Evolutionary conservation across 2,888 invertebrate species (phyloP).

Genomic region (Orchesella flavescens): DNA sequence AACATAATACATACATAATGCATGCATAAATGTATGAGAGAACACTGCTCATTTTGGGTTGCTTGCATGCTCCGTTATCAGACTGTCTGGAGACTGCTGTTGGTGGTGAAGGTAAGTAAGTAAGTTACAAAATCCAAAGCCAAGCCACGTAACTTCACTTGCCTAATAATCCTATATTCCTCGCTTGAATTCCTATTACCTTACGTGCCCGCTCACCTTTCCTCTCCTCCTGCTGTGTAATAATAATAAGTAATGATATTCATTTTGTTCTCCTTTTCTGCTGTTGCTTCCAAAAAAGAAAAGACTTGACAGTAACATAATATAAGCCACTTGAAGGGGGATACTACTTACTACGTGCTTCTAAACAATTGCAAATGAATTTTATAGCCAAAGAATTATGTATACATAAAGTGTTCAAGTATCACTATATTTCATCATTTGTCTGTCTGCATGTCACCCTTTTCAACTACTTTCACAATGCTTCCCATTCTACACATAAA

Average conservation of each 20-base stretch:
- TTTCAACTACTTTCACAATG: no score
- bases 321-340: slow-evolving; percentile 14
- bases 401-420: neutral
- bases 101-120: neutral
- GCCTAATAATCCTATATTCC: slow-evolving; percentile 17
- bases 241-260: slow-evolving; percentile 19
- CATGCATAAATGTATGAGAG: slow-evolving; percentile 16
- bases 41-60: neutral
- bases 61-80: slow-evolving; percentile 26
- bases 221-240: slow-evolving; percentile 21
- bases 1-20: neutral
- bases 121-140: neutral
- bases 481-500: no score
- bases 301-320: neutral
- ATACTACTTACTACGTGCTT: neutral
- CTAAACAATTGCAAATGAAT: neutral
- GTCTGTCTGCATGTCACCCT: no score
- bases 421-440: neutral
- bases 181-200: neutral
- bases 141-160: slow-evolving; percentile 5
- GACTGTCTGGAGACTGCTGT: slow-evolving; percentile 35
- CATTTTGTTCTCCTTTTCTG: neutral
- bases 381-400: neutral
- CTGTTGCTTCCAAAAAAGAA: neutral
- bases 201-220: slow-evolving; percentile 14